Conservation (phyloP, 2,797 vertebrate species). For the Orientallactaga sibirica region DNA sequence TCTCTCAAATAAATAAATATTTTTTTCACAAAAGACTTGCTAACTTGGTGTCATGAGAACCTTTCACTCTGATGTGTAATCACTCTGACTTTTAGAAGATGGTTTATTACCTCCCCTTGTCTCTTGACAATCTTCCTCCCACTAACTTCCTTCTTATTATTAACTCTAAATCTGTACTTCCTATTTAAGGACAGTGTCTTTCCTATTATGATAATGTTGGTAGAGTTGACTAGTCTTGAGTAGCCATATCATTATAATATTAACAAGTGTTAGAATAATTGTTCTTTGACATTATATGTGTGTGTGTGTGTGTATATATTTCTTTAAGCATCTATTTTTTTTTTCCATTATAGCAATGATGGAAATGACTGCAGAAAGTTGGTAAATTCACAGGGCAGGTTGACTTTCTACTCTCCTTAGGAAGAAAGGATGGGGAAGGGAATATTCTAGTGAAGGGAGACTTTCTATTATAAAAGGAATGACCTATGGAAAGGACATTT, state of each 20-base stretch:
- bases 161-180: background rate
- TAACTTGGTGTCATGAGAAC: background rate
- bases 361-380: background rate
- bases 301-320: too few species aligned
- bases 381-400: background rate
- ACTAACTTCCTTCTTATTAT: background rate
- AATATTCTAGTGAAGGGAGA: slow-evolving; percentile 11
- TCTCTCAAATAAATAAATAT: too few species aligned
- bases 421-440: background rate
- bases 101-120: background rate
- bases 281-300: background rate
- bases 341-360: background rate
- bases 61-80: background rate
- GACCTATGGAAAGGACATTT: slow-evolving; percentile 67
- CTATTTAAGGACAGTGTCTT: background rate
- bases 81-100: background rate
- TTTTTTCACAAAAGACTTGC: too few species aligned
- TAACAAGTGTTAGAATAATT: background rate
- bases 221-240: background rate
- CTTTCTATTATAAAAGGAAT: slow-evolving; percentile 46
- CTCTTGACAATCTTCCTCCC: background rate
- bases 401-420: background rate
- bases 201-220: too few species aligned
- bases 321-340: background rate
- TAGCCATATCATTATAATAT: background rate